phyloP scores from a whole-genome alignment of 2,113 vertebrate species.

The Periophthalmus modestus region DNA sequence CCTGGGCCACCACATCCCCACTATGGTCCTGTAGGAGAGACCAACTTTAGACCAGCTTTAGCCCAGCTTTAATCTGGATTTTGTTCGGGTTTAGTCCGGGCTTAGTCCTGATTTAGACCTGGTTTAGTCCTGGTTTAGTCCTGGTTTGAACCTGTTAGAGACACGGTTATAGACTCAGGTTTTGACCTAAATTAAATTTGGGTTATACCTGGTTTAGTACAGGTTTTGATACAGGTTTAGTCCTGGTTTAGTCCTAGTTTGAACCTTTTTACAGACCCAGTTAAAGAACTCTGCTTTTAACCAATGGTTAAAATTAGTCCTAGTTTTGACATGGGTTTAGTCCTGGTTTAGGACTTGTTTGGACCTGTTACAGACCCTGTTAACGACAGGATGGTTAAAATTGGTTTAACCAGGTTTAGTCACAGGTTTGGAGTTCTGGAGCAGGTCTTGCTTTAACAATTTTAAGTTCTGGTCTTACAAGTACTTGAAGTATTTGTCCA shows the following conservation, averaged over 20 bases:
- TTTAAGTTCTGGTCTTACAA: too few relatives aligned
- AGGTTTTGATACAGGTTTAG: not conserved
- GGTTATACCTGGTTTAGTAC: not conserved
- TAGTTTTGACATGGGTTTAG: not conserved
- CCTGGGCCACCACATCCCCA: slow-evolving; percentile 87
- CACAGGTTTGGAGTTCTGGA: not conserved
- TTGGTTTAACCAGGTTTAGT: not conserved
- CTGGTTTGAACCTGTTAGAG: not conserved
- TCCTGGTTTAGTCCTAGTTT: not conserved
- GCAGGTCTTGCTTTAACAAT: not conserved
- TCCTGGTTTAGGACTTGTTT: not conserved
- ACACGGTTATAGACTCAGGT: not conserved
- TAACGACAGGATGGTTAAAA: not conserved
- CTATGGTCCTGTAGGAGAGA: slow-evolving; percentile 87
- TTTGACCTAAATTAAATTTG: not conserved
- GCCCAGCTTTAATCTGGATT: not conserved
- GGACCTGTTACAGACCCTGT: not conserved
- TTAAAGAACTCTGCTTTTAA: not conserved
- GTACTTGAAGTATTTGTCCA: too few relatives aligned
- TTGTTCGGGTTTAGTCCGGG: not conserved
- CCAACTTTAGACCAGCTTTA: not conserved
- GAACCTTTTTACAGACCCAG: not conserved
- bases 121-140: not conserved
- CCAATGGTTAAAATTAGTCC: not conserved
- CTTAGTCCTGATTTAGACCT: not conserved